A percentile compares a stretch with the other conserved stretches of the same genome.
Conservation (phyloP, 1,140 invertebrate species). For the Sesamia nonagrioides region DNA sequence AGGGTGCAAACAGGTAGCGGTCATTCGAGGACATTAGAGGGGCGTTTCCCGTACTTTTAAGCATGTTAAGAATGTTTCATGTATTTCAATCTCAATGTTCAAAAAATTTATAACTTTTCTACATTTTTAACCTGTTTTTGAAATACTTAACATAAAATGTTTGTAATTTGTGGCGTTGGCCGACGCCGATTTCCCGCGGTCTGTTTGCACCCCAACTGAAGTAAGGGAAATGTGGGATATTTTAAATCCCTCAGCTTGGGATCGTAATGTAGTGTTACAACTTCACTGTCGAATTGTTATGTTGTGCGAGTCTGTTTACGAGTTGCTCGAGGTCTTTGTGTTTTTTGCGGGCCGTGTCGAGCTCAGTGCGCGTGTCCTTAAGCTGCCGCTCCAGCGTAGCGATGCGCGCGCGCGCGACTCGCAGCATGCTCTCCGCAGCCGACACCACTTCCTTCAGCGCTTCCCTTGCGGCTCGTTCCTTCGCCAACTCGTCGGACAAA, state of each 20-base stretch:
- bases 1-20: background rate
- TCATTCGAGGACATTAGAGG: background rate
- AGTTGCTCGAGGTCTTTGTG: constrained; percentile 69
- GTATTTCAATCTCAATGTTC: too few species aligned
- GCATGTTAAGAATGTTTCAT: too few species aligned
- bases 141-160: too few species aligned
- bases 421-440: constrained; percentile 76
- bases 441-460: constrained; percentile 74
- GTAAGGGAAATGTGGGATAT: constrained; percentile 17
- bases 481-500: constrained; percentile 68
- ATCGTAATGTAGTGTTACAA: constrained; percentile 60
- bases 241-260: constrained; percentile 42
- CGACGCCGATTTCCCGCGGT: background rate
- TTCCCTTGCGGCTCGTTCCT: constrained; percentile 73
- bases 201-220: background rate
- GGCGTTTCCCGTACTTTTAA: too few species aligned
- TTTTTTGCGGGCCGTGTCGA: constrained; percentile 59
- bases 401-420: constrained; percentile 75
- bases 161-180: too few species aligned
- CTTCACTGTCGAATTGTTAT: constrained; percentile 57
- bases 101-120: too few species aligned
- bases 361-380: constrained; percentile 65
- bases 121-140: too few species aligned
- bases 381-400: constrained; percentile 74
- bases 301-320: constrained; percentile 62